Percentiles rank a stretch among this genome's conserved stretches.
Evolutionary conservation across 2,888 invertebrate species (phyloP).

Genomic region (Rhagonycha fulva): DNA sequence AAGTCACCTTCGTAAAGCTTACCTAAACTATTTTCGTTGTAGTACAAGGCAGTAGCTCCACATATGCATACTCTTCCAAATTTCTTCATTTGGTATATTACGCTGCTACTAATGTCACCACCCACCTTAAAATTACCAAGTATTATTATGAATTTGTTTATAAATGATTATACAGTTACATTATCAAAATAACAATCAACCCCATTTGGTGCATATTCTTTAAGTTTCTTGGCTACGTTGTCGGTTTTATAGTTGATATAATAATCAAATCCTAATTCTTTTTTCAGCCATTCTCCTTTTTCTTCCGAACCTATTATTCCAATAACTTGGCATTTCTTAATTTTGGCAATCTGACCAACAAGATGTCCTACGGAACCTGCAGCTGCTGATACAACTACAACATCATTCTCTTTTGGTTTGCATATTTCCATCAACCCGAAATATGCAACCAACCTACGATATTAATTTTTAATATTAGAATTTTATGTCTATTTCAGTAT

Average conservation of each 20-base stretch:
- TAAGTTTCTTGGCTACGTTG: conserved; percentile 59
- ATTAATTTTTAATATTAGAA: background rate
- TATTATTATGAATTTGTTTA: background rate
- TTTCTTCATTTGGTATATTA: conserved; percentile 65
- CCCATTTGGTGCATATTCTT: conserved; percentile 67
- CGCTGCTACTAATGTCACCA: conserved; percentile 63
- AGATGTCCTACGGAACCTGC: conserved; percentile 79
- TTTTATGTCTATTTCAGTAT: background rate
- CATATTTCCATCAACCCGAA: conserved; percentile 75
- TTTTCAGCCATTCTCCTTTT: conserved; percentile 70
- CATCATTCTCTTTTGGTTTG: conserved; percentile 71
- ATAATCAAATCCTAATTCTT: conserved; percentile 68
- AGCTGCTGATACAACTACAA: conserved; percentile 74
- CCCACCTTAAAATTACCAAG: conserved; percentile 58
- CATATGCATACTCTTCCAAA: conserved; percentile 67
- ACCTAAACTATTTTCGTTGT: conserved; percentile 55
- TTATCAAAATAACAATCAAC: conserved; percentile 80
- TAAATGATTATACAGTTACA: conserved; percentile 54
- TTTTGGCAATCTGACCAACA: conserved; percentile 80
- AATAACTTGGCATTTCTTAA: conserved; percentile 70
- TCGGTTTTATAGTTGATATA: conserved; percentile 74
- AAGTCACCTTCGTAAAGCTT: conserved; percentile 47
- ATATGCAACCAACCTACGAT: conserved; percentile 69
- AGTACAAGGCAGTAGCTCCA: conserved; percentile 68
- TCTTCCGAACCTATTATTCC: conserved; percentile 73